Evolutionary conservation across 2,888 invertebrate species (phyloP).

Genomic region (Parnassius orleans): DNA sequence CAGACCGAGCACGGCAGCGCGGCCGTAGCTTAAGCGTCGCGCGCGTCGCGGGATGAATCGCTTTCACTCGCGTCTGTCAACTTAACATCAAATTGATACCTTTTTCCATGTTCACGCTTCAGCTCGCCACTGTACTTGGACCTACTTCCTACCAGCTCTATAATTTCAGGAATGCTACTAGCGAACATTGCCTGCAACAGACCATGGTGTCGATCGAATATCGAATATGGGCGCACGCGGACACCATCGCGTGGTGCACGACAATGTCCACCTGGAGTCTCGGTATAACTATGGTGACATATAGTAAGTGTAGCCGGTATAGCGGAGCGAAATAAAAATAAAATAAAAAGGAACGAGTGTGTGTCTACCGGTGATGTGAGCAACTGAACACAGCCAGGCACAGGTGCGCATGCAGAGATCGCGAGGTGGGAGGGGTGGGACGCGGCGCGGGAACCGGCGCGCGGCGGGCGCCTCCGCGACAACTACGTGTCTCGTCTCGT

Average conservation of each 20-base stretch:
- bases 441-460: constrained; percentile 52
- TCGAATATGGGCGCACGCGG: constrained; percentile 56
- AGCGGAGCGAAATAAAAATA: constrained; percentile 75
- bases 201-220: constrained; percentile 78
- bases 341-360: constrained; percentile 62
- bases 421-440: constrained; percentile 73
- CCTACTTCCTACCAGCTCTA: constrained; percentile 99
- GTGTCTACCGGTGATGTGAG: constrained; percentile 80
- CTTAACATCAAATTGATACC: constrained; percentile 86
- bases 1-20: constrained; percentile 52
- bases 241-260: constrained; percentile 79
- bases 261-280: constrained; percentile 76
- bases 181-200: constrained; percentile 99
- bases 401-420: constrained; percentile 76
- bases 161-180: constrained; percentile 99
- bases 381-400: constrained; percentile 81
- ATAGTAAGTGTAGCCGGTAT: constrained; percentile 68
- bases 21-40: constrained; percentile 33
- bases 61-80: constrained; percentile 69
- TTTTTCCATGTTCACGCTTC: constrained; percentile 99
- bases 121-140: constrained; percentile 99
- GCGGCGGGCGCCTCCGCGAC: constrained; percentile 43
- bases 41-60: constrained; percentile 60
- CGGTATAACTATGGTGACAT: constrained; percentile 71
- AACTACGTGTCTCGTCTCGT: constrained; percentile 45